These are phyloP conservation scores for Caenorhabditis drosophilae DNA, from an alignment of 2,888 invertebrate species.

Conservation along the genomic window DNA sequence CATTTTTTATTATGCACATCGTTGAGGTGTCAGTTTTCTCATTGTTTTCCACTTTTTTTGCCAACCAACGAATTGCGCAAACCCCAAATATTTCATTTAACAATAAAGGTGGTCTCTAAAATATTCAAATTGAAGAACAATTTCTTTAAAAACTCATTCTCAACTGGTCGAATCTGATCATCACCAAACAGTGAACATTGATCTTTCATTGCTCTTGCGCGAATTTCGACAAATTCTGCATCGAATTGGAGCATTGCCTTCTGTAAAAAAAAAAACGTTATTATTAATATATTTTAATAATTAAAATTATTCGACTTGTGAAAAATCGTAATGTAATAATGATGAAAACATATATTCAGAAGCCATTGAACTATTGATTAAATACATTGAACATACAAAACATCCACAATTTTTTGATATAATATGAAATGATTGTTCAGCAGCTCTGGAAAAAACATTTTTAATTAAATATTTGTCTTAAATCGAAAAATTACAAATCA, in stretches of 20 bases:
- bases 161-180: not conserved
- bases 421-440: not conserved
- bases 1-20: not conserved
- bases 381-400: not conserved
- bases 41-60: not conserved
- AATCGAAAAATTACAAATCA: not conserved
- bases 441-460: not conserved
- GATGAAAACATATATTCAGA: not conserved
- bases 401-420: slow-evolving; percentile 2
- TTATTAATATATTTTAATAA: too few species aligned
- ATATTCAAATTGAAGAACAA: not conserved
- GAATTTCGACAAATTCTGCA: not conserved
- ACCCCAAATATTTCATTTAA: not conserved
- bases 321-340: not conserved
- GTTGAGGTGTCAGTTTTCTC: not conserved
- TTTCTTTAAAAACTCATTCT: too few species aligned
- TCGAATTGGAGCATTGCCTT: not conserved
- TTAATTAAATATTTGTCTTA: not conserved
- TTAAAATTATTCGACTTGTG: too few species aligned
- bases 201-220: not conserved
- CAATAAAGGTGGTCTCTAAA: slow-evolving; percentile 5
- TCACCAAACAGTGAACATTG: not conserved
- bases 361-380: not conserved
- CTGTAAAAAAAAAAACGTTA: too few species aligned
- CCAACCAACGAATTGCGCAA: slow-evolving; percentile 2